Evolutionary conservation across 1,140 invertebrate species (phyloP), one percentile per base, ranked within the genome.

Genomic region (Proctacanthus coquilletti): DNA sequence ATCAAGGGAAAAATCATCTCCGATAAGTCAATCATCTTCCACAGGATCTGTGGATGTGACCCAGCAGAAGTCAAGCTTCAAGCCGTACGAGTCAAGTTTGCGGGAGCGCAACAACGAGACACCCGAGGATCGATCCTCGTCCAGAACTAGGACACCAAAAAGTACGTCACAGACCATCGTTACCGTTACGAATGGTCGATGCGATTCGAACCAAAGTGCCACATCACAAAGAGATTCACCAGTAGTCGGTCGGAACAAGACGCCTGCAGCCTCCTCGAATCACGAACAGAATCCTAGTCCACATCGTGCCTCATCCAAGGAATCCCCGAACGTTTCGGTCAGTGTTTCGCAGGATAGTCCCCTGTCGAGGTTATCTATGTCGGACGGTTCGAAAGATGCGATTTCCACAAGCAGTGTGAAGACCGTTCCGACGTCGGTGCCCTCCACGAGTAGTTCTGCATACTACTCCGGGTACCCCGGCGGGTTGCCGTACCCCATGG

Each of bases 51-150:
- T 9, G 25, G 9, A 9, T 25, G 34, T 30, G 34, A 18, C 23
- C 13, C 27, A n/a, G 15, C 27, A 18, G 15, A 75, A 70, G 45
- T 66, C 69, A n/a, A 75, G 72, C 49, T 79, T 76, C 51, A 78
- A 77, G 59, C 75, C 75, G 45, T 79, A 80, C 54, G 77, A 80
- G 53, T 71, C 72, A 34, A 75, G 69, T 47, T 52, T 72, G 44
- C 36, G 45, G 9, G 42, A 45, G 2, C 29, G 34, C 21, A 44
- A 34, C 35, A 52, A 51, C 40, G 2, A 42, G 48, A 1, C 56
- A 59, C 9, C 61, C 56, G 19, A 46, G 60, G 6, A 60, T 62
- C 20, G 61, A 56, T 54, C 53, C 36, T 53, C 57, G 34, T 49
- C 49, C 29, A 52, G 52, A 41, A 51, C 53, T 27, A 45, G 62